Evolutionary conservation across 2,113 vertebrate species (phyloP), one percentile per base, ranked within the genome.

Genomic region (Eurypyga helias): DNA sequence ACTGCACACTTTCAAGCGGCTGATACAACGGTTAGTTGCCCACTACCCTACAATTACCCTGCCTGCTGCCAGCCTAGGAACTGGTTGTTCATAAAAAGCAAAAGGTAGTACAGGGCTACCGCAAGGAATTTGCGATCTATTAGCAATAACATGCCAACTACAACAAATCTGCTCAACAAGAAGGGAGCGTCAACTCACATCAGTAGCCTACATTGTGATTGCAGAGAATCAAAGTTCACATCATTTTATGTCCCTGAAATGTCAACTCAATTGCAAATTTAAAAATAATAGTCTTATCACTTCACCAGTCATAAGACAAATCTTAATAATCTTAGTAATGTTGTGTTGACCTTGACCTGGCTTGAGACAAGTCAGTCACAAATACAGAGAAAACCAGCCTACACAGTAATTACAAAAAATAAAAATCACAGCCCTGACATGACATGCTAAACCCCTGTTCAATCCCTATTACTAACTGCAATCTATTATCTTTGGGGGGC

Each of bases 231-330:
- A 78, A 92, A 93, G 60, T 67, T 79, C 70, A 33, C 61, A 84
- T 92, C 41, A 17, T 61, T 91, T 91, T 45, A 87, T 28, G 88
- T 38, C 75, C 93, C 82, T 70, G 87, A 96, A 93, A 96, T 8
- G 88, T 94, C 96, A 93, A 86, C 34, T 65, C 75, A 81, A 96
- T 93, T 38, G 36, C 65, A 90, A 81, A 70, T 93, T 65, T 46
- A 25, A 91, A 92, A 96, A n/a, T 45, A 67, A 52, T 34, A 62
- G 45, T 89, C 93, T 54, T 85, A 93, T 89, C 80, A 79, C 38
- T 96, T 92, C 95, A 90, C 88, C 85, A 97, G 80, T n/a, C 64
- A 10, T 48, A 82, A 66, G 55, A 72, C 20, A 7, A 76, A 90
- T 61, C 48, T 69, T 71, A 70, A 65, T 90, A 91, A 92, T 61